A percentile compares a stretch with the other conserved stretches of the same genome.
phyloP scores from a whole-genome alignment of 2,797 vertebrate species.

The Falco columbarius region DNA sequence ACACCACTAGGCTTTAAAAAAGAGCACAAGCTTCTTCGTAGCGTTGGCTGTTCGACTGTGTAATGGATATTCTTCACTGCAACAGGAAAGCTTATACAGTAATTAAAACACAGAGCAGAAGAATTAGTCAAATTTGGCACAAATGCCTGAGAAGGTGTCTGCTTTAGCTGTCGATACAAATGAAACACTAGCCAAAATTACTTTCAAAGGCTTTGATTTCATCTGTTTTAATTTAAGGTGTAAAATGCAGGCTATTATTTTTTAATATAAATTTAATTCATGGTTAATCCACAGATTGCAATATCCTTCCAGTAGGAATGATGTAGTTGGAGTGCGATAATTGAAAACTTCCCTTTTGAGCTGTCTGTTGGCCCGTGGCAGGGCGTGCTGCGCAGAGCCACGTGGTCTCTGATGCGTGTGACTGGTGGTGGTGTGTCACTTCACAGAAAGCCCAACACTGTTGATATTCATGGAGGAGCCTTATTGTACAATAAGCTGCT shows the following conservation, averaged over 20 bases:
- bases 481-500: not conserved
- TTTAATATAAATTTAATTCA: constrained; percentile 67
- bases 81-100: constrained; percentile 49
- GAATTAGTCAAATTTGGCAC: constrained; percentile 50
- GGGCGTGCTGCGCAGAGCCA: not conserved
- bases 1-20: not conserved
- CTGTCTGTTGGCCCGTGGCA: not conserved
- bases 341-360: constrained; percentile 52
- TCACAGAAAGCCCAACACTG: not conserved
- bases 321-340: constrained; percentile 72
- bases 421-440: not conserved
- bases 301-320: constrained; percentile 80
- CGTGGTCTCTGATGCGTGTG: rapidly evolving
- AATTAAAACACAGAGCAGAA: constrained; percentile 69
- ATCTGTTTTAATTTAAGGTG: constrained; percentile 73
- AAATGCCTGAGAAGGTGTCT: constrained; percentile 64
- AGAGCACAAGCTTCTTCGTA: not conserved
- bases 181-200: constrained; percentile 68
- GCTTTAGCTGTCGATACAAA: constrained; percentile 63
- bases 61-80: constrained; percentile 61
- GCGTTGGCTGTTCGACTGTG: constrained; percentile 32
- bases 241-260: constrained; percentile 65
- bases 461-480: not conserved
- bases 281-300: constrained; percentile 79
- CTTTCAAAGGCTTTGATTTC: constrained; percentile 68